Conservation (phyloP, 2,888 invertebrate species). For the Tenthredo notha region DNA sequence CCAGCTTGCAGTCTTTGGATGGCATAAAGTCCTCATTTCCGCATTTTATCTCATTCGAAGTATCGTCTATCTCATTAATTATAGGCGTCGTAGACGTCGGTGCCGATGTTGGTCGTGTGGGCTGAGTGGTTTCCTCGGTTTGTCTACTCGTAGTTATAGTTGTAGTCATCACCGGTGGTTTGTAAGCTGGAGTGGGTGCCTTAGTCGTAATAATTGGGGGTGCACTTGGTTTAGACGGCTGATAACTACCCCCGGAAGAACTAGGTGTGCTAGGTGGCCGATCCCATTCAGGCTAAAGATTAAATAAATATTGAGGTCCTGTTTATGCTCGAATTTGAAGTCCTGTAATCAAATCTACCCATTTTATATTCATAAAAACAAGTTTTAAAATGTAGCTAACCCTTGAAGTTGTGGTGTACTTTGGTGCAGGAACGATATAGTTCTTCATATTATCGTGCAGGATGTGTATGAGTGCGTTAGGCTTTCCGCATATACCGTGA, state of each 20-base stretch:
- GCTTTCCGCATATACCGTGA: constrained; percentile 88
- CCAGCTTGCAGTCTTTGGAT: constrained; percentile 82
- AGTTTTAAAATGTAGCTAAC: constrained; percentile 78
- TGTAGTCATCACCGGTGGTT: constrained; percentile 55
- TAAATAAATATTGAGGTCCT: background rate
- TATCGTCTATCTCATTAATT: constrained; percentile 77
- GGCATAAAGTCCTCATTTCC: constrained; percentile 81
- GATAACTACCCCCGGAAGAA: constrained; percentile 69
- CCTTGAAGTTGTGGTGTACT: constrained; percentile 84
- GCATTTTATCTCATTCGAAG: constrained; percentile 78
- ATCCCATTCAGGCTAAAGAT: constrained; percentile 88
- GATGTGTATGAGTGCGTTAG: constrained; percentile 87
- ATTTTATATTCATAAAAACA: background rate
- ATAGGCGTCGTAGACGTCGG: constrained; percentile 60
- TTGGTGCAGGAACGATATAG: constrained; percentile 85
- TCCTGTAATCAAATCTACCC: background rate
- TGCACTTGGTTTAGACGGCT: constrained; percentile 64
- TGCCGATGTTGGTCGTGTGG: constrained; percentile 57
- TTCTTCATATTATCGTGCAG: constrained; percentile 86
- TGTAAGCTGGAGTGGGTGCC: constrained; percentile 55
- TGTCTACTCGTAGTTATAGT: constrained; percentile 61
- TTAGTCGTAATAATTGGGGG: constrained; percentile 57
- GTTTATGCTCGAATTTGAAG: background rate
- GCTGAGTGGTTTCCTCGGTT: constrained; percentile 65
- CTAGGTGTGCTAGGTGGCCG: constrained; percentile 86